Percentiles rank a stretch among this genome's conserved stretches.
Evolutionary conservation across 2,888 invertebrate genomes (phyloP).

Genomic region (Idaea biselata): DNA sequence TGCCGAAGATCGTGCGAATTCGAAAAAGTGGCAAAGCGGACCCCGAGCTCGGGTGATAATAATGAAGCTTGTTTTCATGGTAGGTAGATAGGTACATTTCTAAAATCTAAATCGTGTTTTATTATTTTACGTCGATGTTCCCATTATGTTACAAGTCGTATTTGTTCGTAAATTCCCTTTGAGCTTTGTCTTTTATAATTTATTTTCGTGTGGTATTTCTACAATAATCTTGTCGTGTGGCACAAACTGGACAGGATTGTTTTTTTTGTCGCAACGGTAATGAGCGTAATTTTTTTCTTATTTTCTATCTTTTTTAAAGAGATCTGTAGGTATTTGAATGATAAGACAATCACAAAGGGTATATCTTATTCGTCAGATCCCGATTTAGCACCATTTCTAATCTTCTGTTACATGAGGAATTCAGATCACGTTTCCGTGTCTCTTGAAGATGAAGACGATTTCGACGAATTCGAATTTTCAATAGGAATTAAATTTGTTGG

Average conservation of each 20-base stretch:
- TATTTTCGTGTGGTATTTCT: no score
- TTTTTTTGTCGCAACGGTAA: no score
- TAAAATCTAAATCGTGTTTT: background rate
- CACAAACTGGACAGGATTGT: no score
- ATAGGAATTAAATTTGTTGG: background rate
- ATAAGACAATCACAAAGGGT: background rate
- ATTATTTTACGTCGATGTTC: background rate
- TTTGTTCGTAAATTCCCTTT: no score
- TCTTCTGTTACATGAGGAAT: background rate
- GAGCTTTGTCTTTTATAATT: no score
- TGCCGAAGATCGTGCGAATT: no score
- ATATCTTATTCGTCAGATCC: constrained; percentile 5
- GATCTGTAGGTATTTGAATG: background rate
- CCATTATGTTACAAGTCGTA: no score
- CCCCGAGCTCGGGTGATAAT: no score
- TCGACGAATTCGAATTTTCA: constrained; percentile 1
- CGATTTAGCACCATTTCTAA: constrained; percentile 4
- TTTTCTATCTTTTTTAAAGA: background rate
- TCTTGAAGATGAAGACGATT: constrained; percentile 1
- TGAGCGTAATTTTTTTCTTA: no score
- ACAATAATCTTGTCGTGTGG: no score
- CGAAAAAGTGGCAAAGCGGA: no score
- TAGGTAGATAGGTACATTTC: no score
- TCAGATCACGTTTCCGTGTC: constrained; percentile 1
- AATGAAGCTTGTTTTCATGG: background rate